A percentile compares a stretch with the other conserved stretches of the same genome.
Evolutionary conservation across 2,888 invertebrate genomes (phyloP).

Genomic region (Zygogramma bicolorata): DNA sequence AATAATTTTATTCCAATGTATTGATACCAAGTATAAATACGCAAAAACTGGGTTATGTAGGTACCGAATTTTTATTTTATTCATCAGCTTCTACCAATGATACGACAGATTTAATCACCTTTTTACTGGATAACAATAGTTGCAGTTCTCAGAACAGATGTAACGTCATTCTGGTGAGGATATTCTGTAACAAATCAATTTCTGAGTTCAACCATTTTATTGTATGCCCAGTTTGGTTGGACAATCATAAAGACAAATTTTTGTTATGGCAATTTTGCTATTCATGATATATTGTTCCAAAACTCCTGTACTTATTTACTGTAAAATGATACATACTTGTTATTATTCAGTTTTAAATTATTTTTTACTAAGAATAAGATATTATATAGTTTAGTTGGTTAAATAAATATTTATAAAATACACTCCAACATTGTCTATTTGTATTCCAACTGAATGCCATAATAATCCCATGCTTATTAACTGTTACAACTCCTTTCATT

Average conservation of each 20-base stretch:
- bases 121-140: not conserved
- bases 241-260: not conserved
- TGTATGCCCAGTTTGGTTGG: not conserved
- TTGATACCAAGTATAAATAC: not conserved
- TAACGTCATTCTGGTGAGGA: not conserved
- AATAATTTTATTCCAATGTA: no score
- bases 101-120: not conserved
- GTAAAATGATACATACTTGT: conserved; percentile 41
- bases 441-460: not conserved
- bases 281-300: conserved; percentile 34
- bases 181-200: not conserved
- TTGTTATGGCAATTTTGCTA: conserved; percentile 18
- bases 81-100: not conserved
- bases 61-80: not conserved
- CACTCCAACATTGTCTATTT: not conserved
- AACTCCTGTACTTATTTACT: conserved; percentile 30
- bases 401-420: conserved; percentile 53
- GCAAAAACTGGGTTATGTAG: not conserved
- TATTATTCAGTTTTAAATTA: conserved; percentile 54
- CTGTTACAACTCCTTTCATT: no score
- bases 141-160: not conserved
- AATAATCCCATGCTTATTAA: no score
- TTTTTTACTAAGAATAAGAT: conserved; percentile 56
- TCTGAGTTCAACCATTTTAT: not conserved
- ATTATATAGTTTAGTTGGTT: conserved; percentile 58